These are phyloP conservation scores for Ranitomeya variabilis DNA, from an alignment of 2,113 vertebrate species.

Conservation along the genomic window DNA sequence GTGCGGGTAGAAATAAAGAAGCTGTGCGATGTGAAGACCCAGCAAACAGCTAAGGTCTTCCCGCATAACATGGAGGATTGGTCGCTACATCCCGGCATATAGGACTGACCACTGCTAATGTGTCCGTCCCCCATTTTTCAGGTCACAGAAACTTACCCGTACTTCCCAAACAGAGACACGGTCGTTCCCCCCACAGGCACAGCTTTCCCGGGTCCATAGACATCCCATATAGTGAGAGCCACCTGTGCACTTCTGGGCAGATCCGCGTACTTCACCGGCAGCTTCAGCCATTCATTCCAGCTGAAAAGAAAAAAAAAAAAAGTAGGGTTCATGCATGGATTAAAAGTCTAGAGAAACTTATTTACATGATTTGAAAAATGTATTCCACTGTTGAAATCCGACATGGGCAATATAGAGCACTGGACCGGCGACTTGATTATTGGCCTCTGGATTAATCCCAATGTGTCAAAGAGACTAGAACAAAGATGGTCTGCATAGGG, in stretches of 20 bases:
- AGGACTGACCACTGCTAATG: neutral
- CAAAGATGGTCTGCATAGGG: too few relatives aligned
- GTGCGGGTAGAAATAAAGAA: too few relatives aligned
- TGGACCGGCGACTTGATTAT: too few relatives aligned
- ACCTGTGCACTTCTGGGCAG: conserved; percentile 94
- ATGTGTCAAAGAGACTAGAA: too few relatives aligned
- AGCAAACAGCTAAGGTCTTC: too few relatives aligned
- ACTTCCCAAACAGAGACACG: conserved; percentile 94
- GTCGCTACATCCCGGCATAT: too few relatives aligned
- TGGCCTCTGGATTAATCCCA: too few relatives aligned
- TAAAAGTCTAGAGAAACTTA: neutral
- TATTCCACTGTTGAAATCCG: too few relatives aligned
- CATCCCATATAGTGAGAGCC: conserved; percentile 95
- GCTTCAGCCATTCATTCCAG: conserved; percentile 96
- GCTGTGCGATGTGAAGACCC: too few relatives aligned
- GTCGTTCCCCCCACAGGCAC: conserved; percentile 95
- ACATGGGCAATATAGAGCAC: too few relatives aligned
- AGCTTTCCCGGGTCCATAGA: conserved; percentile 93
- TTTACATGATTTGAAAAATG: too few relatives aligned
- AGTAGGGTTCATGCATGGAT: neutral
- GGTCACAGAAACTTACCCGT: conserved; percentile 88
- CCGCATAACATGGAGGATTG: too few relatives aligned
- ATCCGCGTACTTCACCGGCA: conserved; percentile 96
- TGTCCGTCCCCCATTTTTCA: neutral
- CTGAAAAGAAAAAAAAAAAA: conserved; percentile 65